phyloP scores from a whole-genome alignment of 1,140 invertebrate genomes.

The Orchestia grillus region DNA sequence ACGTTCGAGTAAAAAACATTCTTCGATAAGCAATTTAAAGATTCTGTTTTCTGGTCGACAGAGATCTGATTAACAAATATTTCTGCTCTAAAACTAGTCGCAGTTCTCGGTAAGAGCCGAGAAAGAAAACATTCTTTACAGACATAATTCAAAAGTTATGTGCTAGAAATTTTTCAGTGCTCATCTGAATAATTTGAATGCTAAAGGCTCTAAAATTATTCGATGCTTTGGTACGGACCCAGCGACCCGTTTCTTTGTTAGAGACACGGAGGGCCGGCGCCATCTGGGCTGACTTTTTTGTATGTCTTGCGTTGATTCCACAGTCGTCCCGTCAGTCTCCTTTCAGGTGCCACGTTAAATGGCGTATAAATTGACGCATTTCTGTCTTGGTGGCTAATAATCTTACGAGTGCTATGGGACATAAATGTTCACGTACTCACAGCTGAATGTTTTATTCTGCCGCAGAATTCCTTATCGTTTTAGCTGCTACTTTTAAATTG shows the following conservation, averaged over 20 bases:
- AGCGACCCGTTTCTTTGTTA: background rate
- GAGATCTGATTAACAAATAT: background rate
- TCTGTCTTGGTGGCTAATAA: background rate
- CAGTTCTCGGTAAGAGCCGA: background rate
- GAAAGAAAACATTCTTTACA: background rate
- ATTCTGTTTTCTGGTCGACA: background rate
- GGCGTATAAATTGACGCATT: background rate
- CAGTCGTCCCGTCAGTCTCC: too few species aligned
- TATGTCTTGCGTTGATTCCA: background rate
- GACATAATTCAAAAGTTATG: background rate
- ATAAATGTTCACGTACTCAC: background rate
- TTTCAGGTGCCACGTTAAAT: background rate
- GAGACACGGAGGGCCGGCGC: background rate
- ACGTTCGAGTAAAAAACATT: background rate
- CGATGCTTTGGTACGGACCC: background rate
- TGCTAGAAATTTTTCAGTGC: background rate
- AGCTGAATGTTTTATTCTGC: background rate
- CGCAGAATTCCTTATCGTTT: background rate
- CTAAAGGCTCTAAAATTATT: background rate
- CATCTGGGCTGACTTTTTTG: background rate
- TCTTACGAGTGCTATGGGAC: background rate
- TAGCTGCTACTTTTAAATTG: background rate
- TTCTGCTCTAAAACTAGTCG: background rate
- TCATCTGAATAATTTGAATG: constrained; percentile 2
- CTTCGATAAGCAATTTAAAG: background rate